Base-by-base conservation (phyloP, 2,888 invertebrate genomes). In the Caenorhabditis becei region DNA sequence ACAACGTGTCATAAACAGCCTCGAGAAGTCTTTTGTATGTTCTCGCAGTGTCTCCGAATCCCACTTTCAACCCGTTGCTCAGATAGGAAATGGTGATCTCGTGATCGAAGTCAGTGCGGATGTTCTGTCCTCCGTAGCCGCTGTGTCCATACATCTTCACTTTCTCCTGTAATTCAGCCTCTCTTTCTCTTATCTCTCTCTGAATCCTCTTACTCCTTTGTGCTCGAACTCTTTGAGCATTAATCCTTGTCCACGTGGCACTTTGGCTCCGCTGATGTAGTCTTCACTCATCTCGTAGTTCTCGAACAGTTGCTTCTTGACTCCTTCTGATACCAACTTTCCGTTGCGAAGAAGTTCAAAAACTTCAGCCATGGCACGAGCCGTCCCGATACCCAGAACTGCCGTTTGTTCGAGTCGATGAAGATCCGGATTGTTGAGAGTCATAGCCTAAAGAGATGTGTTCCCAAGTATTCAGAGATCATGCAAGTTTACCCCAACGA, bases 51-150 rank as follows among this genome's bases (percentile, higher is more conserved):
- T 89, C 89, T 23, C 89, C 89, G 41, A 89, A 75, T 10, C 87
- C 88, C 26, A 87, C 86, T 77, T 88, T 88, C 51, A 89, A 71
- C 32, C 88, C 88, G 77, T 92, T 92, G 20, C 92, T 91, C 32
- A 92, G 83, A 84, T 92, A 92, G 20, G 91, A 91, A 79, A 92
- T 90, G 10, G 91, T 90, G 8, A 92, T 85, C 49, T 89, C 86
- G 80, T 91, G 88, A 35, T 91, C 84, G n/a, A 88, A 83, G 82
- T 92, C 92, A 14, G 89, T 87, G 18, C 90, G 89, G 3, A 89
- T 91, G 83, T 91, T 91, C 84, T 92, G 92, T 0, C 92, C 92
- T 3, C 92, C 92, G 75, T 91, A 91, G 0, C 92, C 92, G 18
- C 91, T 89, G 81, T 92, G 91, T 4, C 92, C 92, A 72, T 89